A percentile compares a stretch with the other conserved stretches of the same genome.
These are phyloP conservation scores for Chaetops frenatus DNA, from an alignment of 2,113 vertebrate species.

Conservation along the genomic window DNA sequence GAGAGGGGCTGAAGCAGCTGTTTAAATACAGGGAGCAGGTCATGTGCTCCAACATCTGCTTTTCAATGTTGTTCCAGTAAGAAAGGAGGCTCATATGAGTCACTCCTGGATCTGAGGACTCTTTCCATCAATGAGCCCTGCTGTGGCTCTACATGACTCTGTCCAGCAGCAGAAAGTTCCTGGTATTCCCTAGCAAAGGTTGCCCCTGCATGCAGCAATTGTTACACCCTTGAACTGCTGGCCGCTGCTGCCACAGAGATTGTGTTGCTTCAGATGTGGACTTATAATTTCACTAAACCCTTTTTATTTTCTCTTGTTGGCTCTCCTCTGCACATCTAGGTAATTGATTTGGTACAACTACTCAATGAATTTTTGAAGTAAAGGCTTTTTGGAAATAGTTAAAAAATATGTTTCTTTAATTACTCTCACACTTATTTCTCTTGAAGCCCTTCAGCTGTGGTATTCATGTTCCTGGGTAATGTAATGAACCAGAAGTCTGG, in stretches of 20 bases:
- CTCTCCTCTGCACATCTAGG: neutral
- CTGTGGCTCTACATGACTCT: neutral
- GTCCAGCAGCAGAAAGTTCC: neutral
- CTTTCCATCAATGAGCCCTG: neutral
- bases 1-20: neutral
- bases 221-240: neutral
- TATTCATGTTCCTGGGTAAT: neutral
- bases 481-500: neutral
- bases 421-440: neutral
- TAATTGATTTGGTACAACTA: neutral
- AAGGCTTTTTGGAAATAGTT: neutral
- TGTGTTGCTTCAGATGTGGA: neutral
- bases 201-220: accelerated
- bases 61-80: neutral
- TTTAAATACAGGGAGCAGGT: neutral
- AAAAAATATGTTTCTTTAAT: neutral
- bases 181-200: no score
- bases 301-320: neutral
- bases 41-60: neutral
- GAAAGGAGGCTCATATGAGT: neutral
- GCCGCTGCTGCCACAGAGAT: neutral
- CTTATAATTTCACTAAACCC: neutral
- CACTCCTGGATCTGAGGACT: neutral
- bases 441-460: neutral
- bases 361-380: neutral